phyloP scores from a whole-genome alignment of 2,113 vertebrate species.

The Chrysochloris asiatica region DNA sequence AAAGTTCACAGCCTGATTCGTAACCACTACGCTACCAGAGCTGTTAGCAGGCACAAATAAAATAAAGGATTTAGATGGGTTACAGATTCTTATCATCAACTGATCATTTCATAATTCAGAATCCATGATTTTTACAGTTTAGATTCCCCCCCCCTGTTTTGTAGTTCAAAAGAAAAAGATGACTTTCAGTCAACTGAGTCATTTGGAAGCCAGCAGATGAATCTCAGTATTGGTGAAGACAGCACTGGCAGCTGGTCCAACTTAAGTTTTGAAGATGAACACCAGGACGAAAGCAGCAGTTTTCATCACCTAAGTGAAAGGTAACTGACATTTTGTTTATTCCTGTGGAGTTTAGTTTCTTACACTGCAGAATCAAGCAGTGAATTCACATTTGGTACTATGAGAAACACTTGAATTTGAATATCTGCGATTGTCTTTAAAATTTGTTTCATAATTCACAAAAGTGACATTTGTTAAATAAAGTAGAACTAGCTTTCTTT shows the following conservation, averaged over 20 bases:
- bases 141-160: slow-evolving; percentile 60
- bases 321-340: slow-evolving; percentile 80
- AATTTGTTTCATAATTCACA: slow-evolving; percentile 22
- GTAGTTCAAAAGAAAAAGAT: slow-evolving; percentile 90
- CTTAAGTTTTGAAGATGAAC: slow-evolving; percentile 98
- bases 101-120: slow-evolving; percentile 23
- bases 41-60: too few species aligned
- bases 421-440: neutral
- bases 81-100: neutral
- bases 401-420: slow-evolving; percentile 36
- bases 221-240: slow-evolving; percentile 94
- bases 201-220: slow-evolving; percentile 92
- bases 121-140: slow-evolving; percentile 56
- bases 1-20: too few species aligned
- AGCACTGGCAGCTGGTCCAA: slow-evolving; percentile 99
- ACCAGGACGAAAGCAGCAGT: slow-evolving; percentile 97
- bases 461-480: neutral
- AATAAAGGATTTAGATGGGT: too few species aligned
- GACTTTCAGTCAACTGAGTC: slow-evolving; percentile 89
- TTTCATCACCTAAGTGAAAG: slow-evolving; percentile 99
- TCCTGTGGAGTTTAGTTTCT: neutral
- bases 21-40: too few species aligned
- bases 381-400: neutral
- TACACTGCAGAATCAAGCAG: neutral
- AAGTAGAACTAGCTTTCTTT: slow-evolving; percentile 11